Conservation (phyloP, 2,113 vertebrate species). For the Trichechus manatus region DNA sequence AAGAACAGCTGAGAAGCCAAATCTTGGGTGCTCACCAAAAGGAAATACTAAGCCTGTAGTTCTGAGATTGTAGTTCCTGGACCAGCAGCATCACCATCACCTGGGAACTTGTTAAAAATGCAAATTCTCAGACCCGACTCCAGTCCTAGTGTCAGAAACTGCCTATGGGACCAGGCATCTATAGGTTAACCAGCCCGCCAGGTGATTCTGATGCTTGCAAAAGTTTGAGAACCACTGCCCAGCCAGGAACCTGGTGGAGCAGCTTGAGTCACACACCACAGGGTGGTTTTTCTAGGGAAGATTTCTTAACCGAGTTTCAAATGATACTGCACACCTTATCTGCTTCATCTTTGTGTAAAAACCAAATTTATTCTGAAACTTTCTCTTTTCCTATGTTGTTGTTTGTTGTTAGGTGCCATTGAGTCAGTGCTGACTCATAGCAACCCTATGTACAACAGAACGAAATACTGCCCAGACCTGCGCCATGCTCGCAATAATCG, state of each 20-base stretch:
- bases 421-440: neutral
- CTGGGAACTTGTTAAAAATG: neutral
- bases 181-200: neutral
- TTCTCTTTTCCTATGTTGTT: neutral
- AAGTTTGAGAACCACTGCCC: neutral
- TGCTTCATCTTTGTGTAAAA: neutral
- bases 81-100: neutral
- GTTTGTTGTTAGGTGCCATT: neutral
- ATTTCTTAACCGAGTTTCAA: neutral
- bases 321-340: neutral
- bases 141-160: neutral
- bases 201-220: neutral
- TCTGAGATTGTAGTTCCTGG: neutral
- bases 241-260: neutral
- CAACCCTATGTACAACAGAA: neutral
- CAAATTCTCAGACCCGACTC: neutral
- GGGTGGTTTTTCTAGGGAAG: neutral
- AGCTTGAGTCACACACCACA: neutral
- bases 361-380: conserved; percentile 14
- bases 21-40: neutral
- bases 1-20: neutral
- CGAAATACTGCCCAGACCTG: too few relatives aligned
- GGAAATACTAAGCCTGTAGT: neutral
- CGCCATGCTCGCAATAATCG: too few relatives aligned
- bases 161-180: neutral